Conservation (phyloP, 2,113 vertebrate species). For the Theropithecus gelada region DNA sequence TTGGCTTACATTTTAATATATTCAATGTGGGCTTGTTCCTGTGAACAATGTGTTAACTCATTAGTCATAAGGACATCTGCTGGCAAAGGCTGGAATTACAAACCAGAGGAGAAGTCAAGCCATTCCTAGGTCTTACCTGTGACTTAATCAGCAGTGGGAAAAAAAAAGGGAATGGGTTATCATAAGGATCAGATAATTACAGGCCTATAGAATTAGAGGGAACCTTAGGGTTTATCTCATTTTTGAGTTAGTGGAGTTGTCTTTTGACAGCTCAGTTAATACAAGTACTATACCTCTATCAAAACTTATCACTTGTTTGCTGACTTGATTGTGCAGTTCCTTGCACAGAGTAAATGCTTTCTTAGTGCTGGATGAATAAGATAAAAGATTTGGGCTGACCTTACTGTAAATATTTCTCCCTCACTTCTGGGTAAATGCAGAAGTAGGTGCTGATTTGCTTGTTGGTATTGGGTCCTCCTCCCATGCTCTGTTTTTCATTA, state of each 20-base stretch:
- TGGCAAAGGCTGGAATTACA: conserved; percentile 67
- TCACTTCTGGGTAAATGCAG: neutral
- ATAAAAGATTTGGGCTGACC: neutral
- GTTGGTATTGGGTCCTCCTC: neutral
- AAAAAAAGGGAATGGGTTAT: neutral
- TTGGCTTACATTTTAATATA: neutral
- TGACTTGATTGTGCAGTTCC: neutral
- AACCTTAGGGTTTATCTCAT: neutral
- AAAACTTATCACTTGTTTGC: neutral
- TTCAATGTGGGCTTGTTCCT: neutral
- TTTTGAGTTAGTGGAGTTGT: neutral
- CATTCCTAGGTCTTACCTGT: neutral
- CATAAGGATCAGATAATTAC: neutral
- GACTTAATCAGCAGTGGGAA: neutral
- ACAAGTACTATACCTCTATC: neutral
- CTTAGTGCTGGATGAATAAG: neutral
- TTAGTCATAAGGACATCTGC: conserved; percentile 70
- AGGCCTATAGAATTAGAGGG: neutral
- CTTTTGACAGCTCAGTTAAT: neutral
- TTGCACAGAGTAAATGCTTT: neutral
- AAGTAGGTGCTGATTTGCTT: neutral
- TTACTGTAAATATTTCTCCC: neutral
- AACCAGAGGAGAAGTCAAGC: neutral
- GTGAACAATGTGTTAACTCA: neutral
- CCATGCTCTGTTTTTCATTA: conserved; percentile 3